These are phyloP conservation scores for Drosophila nannoptera DNA, from an alignment of 1,140 invertebrate species.

Conservation along the genomic window DNA sequence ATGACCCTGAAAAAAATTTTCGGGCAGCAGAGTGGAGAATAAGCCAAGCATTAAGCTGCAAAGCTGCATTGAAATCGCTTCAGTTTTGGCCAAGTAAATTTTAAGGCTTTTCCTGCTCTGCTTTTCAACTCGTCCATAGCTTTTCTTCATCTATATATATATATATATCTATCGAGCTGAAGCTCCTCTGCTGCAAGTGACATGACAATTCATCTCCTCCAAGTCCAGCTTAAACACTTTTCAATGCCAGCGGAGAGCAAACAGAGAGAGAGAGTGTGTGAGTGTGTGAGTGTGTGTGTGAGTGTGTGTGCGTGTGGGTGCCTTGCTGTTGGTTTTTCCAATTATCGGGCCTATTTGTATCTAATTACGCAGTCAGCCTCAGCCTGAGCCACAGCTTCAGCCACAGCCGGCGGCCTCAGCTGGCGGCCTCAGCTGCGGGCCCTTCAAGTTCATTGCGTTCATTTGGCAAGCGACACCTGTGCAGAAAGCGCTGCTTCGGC, in stretches of 20 bases:
- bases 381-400: background rate
- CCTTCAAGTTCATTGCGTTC: conserved; percentile 54
- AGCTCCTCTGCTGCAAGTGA: background rate
- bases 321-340: conserved; percentile 32
- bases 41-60: too few species aligned
- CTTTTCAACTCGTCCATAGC: too few species aligned
- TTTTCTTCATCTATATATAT: too few species aligned
- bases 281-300: too few species aligned
- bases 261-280: background rate
- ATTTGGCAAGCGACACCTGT: conserved; percentile 14
- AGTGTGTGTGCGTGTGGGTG: conserved; percentile 1
- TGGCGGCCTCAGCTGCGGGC: conserved; percentile 18
- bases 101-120: too few species aligned
- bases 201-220: background rate
- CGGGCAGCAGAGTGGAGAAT: too few species aligned
- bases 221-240: conserved; percentile 20
- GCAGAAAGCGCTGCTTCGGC: background rate
- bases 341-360: conserved; percentile 18
- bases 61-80: too few species aligned
- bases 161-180: too few species aligned
- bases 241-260: conserved; percentile 39
- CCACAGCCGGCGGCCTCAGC: background rate
- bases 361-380: background rate
- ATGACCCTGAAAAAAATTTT: too few species aligned
- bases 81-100: too few species aligned